Evolutionary conservation across 2,113 vertebrate genomes (phyloP).

Genomic region (Lontra canadensis): DNA sequence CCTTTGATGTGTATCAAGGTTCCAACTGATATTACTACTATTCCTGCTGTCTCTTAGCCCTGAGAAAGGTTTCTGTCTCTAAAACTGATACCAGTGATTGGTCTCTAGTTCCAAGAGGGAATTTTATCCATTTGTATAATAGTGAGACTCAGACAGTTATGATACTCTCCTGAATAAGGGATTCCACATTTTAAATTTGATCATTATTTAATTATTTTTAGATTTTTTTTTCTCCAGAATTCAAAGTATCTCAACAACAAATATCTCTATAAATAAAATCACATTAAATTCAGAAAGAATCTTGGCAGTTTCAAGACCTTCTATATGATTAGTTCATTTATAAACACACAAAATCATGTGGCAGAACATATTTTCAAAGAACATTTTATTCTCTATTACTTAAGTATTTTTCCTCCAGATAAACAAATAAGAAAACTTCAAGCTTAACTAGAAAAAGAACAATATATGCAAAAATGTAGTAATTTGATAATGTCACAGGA

Average conservation of each 20-base stretch:
- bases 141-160: conserved; percentile 66
- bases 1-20: conserved; percentile 84
- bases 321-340: background rate
- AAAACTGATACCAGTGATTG: conserved; percentile 76
- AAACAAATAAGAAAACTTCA: background rate
- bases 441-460: background rate
- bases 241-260: conserved; percentile 19
- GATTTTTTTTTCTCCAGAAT: background rate
- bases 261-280: background rate
- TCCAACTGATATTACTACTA: conserved; percentile 80
- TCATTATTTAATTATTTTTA: background rate
- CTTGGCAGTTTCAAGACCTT: background rate
- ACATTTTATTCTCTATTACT: background rate
- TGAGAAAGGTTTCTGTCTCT: conserved; percentile 82
- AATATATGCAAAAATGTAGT: background rate
- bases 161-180: conserved; percentile 46
- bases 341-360: background rate
- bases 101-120: conserved; percentile 72
- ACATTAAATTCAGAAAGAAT: background rate
- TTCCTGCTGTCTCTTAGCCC: conserved; percentile 83
- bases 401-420: background rate
- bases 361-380: background rate
- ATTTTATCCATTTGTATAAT: conserved; percentile 79
- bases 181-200: conserved; percentile 68
- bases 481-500: background rate